Conservation (phyloP, 2,888 invertebrate genomes). For the Prostheceraeus crozeri region DNA sequence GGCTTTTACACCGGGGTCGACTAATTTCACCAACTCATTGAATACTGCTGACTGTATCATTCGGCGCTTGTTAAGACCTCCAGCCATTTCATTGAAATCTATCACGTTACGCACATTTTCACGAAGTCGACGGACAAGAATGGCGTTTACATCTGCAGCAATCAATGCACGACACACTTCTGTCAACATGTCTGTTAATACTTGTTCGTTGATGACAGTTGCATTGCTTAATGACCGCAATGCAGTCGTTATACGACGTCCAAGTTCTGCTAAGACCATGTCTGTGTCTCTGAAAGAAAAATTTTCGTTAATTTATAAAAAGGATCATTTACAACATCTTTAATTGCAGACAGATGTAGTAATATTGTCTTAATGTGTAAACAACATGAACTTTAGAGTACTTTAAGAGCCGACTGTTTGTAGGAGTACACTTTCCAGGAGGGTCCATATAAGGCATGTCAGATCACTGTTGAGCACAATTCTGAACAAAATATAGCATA, state of each 20-base stretch:
- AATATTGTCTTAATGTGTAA: no score
- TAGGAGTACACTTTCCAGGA: no score
- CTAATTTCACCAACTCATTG: constrained; percentile 65
- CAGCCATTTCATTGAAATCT: constrained; percentile 98
- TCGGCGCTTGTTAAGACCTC: constrained; percentile 86
- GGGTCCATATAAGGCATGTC: no score
- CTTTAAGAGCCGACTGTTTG: no score
- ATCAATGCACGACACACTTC: constrained; percentile 92
- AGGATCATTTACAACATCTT: not conserved
- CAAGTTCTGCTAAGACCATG: constrained; percentile 99
- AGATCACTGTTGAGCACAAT: no score
- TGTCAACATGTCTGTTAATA: constrained; percentile 95
- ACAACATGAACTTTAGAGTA: no score
- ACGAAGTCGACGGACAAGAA: constrained; percentile 82
- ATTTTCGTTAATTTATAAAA: not conserved
- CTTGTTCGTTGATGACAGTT: constrained; percentile 96
- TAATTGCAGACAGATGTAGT: no score
- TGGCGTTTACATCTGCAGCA: constrained; percentile 91
- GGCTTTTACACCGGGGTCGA: constrained; percentile 93
- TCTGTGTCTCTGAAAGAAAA: constrained; percentile 43
- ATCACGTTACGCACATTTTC: constrained; percentile 90
- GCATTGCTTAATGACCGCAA: constrained; percentile 93
- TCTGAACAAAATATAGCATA: no score
- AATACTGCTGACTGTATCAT: constrained; percentile 97
- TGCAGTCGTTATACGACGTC: constrained; percentile 96